Evolutionary conservation across 2,888 invertebrate species (phyloP), one percentile per base, ranked within the genome.

Genomic region (Esperia sulphurella): DNA sequence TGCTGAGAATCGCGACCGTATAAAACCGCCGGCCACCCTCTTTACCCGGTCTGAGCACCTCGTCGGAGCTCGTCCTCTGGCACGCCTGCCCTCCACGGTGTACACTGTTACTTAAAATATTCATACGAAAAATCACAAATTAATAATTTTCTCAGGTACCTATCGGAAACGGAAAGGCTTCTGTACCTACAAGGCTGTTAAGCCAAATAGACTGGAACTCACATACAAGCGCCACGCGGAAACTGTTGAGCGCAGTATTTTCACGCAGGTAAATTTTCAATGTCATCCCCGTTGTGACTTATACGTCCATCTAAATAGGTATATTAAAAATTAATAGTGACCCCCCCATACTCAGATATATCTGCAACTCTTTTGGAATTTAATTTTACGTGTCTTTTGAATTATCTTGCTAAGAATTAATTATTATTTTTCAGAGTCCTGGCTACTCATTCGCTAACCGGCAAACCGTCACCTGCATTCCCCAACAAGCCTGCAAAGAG

Each of bases 401-500:
- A 37, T 37, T 37, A 4, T 8, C 10, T n/a, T 37, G 37, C 10
- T 37, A 39, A 12, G n/a, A n/a, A 6, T 37, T 37, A 21, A 46
- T 46, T 30, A n/a, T n/a, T n/a, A 40, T 38, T 46, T 70, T 73
- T 43, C 56, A 86, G 90, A 41, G 71, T 86, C 3, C 65, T 92
- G 43, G 91, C 91, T 8, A 90, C 91, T 4, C 91, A 92, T 65
- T 90, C 90, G 0, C 61, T 92, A 4, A 91, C 90, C 0, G 92
- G 92, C 4, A 92, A 91, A 58, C 90, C 88, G 2, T 91, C 92
- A 3, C 92, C 91, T 0, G 92, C 85, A 0, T 83, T 84, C 49
- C 77, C 74, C 0, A 67, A 76, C 47, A 84, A 79, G 46, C 79
- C 82, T 0, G 75, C 79, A 0, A 84, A 85, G 55, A 74, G 78